These are phyloP conservation scores for Spilarctia lutea DNA, from an alignment of 2,888 invertebrate species.

Conservation along the genomic window DNA sequence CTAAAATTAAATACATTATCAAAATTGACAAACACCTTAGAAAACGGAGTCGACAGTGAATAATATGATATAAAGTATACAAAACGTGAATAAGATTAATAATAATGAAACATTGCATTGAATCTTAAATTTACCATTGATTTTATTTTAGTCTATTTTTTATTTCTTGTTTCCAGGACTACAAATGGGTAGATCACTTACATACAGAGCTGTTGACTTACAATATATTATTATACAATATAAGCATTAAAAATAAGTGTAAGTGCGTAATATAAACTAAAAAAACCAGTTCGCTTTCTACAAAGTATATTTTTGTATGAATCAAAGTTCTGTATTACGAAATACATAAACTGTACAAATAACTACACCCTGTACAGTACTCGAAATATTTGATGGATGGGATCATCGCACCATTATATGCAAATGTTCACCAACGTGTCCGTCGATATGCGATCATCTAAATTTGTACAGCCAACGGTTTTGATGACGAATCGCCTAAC, in stretches of 20 bases:
- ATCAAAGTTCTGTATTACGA: not conserved
- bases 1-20: not conserved
- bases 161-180: no score
- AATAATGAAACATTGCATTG: not conserved
- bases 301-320: not conserved
- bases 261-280: no score
- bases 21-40: not conserved
- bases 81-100: not conserved
- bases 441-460: conserved; percentile 67
- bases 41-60: not conserved
- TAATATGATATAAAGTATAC: not conserved
- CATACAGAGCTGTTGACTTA: no score
- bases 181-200: no score
- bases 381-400: conserved; percentile 71
- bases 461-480: conserved; percentile 49
- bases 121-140: not conserved
- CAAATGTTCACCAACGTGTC: conserved; percentile 82
- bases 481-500: conserved; percentile 41
- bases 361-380: conserved; percentile 57
- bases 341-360: not conserved
- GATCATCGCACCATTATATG: conserved; percentile 78
- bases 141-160: not conserved
- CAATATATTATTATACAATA: no score
- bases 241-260: no score
- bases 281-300: not conserved